Evolutionary conservation across 2,888 invertebrate species (phyloP).

Genomic region (Xiphydria camelus): DNA sequence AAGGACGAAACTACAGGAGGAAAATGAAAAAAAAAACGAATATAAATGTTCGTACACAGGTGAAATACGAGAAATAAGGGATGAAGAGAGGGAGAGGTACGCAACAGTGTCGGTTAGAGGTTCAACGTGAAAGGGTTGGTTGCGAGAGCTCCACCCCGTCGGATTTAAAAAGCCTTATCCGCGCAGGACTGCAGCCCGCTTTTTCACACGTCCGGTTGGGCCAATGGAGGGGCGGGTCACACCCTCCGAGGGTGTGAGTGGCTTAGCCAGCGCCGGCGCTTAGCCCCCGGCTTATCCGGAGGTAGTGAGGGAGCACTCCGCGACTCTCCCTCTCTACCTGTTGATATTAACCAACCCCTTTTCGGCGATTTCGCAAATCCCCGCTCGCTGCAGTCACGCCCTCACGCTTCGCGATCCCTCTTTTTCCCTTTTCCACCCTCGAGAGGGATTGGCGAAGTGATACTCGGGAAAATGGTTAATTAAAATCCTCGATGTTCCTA

Average conservation of each 20-base stretch:
- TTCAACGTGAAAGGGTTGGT: too few relatives aligned
- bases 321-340: constrained; percentile 46
- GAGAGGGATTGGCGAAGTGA: too few relatives aligned
- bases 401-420: constrained; percentile 11
- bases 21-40: too few relatives aligned
- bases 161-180: constrained; percentile 28
- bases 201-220: constrained; percentile 47
- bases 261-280: constrained; percentile 58
- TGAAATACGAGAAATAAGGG: too few relatives aligned
- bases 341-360: constrained; percentile 56
- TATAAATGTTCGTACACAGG: too few relatives aligned
- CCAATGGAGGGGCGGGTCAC: constrained; percentile 53
- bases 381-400: constrained; percentile 9
- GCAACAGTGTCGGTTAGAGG: too few relatives aligned
- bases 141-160: too few relatives aligned
- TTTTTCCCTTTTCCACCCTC: too few relatives aligned
- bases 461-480: too few relatives aligned
- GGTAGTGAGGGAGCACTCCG: constrained; percentile 32
- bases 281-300: constrained; percentile 54
- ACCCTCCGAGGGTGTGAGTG: constrained; percentile 54
- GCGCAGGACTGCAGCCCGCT: constrained; percentile 42
- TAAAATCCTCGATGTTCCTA: too few relatives aligned
- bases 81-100: too few relatives aligned
- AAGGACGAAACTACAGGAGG: too few relatives aligned
- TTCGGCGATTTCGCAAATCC: constrained; percentile 53